Evolutionary conservation across 2,888 invertebrate species (phyloP), one percentile per base, ranked within the genome.

Genomic region (Crossocerus cetratus): DNA sequence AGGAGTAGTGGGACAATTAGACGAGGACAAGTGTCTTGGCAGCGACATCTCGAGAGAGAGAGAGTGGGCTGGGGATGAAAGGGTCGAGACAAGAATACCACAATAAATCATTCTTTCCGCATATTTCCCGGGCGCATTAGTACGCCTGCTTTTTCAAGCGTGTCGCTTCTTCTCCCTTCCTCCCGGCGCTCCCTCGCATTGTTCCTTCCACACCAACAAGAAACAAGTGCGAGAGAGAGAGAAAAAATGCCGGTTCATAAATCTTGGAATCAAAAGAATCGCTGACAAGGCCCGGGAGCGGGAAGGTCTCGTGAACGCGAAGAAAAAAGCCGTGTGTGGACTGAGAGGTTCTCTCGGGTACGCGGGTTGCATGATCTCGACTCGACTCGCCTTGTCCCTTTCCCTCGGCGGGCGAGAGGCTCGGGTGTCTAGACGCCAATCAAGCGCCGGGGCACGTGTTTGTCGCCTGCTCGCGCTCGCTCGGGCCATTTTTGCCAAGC

Each of bases 391-490:
- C 32, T 32, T 4, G 5, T 11, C 32, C 32, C 11, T 32, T 32
- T 58, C 3, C 32, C 42, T 18, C 22, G 18, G 42, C 57, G 20
- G 53, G 23, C 22, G 21, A 42, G 11, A 18, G 16, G 32, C 43
- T 42, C 49, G 23, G 45, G 68, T 64, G 81, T 84, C 84, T 84
- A 79, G 77, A 82, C 80, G 74, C 71, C 74, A 83, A 83, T 83
- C 80, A 81, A 81, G 71, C n/a, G n/a, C 45, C 60, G 32, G 61
- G 58, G 77, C 70, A 69, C 59, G 70, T 67, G 59, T 63, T 60
- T 54, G 67, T 70, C 72, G 67, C 57, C 62, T 60, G 42, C 69
- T 72, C 70, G 54, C n/a, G n/a, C n/a, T n/a, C n/a, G n/a, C n/a
- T n/a, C n/a, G n/a, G n/a, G n/a, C n/a, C n/a, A n/a, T n/a, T n/a